phyloP scores from a whole-genome alignment of 2,888 invertebrate genomes.

The Uloborus plumipes region DNA sequence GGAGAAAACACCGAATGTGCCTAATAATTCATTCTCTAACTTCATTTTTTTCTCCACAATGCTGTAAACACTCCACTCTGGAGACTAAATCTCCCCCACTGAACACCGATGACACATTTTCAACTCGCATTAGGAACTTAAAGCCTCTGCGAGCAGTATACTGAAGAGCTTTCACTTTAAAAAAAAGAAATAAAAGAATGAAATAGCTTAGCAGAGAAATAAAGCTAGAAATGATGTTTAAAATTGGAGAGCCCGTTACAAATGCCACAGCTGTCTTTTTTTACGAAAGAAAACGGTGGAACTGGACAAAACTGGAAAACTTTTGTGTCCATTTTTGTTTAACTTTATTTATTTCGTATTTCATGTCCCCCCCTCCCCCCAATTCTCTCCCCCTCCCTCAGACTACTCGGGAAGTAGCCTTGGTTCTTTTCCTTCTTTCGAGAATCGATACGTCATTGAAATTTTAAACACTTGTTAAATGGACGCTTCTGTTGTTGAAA shows the following conservation, averaged over 20 bases:
- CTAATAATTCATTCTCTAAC: too few relatives aligned
- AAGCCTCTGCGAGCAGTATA: conserved; percentile 59
- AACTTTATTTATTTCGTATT: conserved; percentile 39
- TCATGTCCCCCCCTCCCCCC: conserved; percentile 7
- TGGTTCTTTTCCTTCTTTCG: conserved; percentile 28
- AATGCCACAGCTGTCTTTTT: conserved; percentile 57
- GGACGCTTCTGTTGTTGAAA: conserved; percentile 51
- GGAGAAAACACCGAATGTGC: too few relatives aligned
- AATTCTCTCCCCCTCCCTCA: conserved; percentile 3
- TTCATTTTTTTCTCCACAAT: too few relatives aligned
- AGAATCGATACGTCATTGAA: conserved; percentile 63
- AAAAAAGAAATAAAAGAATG: conserved; percentile 52
- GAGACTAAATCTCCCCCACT: background rate
- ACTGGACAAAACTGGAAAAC: conserved; percentile 60
- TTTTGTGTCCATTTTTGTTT: conserved; percentile 28
- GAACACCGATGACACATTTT: conserved; percentile 26
- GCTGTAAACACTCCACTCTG: too few relatives aligned
- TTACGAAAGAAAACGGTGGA: conserved; percentile 21
- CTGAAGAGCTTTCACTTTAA: conserved; percentile 62
- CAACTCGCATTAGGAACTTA: conserved; percentile 59
- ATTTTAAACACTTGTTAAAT: conserved; percentile 65
- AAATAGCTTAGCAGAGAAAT: conserved; percentile 46
- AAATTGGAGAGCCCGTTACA: conserved; percentile 64
- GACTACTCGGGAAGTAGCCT: conserved; percentile 30
- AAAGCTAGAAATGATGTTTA: conserved; percentile 64